These are phyloP conservation scores for Phymastichus coffea DNA, from an alignment of 1,140 invertebrate species.

Conservation along the genomic window DNA sequence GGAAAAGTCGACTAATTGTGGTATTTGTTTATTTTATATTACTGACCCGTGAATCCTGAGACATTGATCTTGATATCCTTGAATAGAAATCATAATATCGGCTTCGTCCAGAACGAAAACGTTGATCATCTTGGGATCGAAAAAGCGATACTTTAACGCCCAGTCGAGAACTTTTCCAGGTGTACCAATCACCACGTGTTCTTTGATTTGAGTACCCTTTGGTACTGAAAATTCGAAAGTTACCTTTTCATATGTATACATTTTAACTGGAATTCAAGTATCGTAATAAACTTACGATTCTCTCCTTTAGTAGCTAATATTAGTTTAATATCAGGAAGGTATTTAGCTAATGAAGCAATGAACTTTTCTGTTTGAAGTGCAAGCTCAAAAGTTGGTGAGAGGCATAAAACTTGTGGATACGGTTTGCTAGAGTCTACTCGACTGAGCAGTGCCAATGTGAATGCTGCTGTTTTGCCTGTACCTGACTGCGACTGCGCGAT, in stretches of 20 bases:
- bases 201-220: slow-evolving; percentile 68
- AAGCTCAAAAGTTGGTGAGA: slow-evolving; percentile 96
- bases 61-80: slow-evolving; percentile 96
- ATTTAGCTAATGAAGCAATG: slow-evolving; percentile 88
- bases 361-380: slow-evolving; percentile 96
- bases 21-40: not conserved
- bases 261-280: not conserved
- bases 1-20: slow-evolving; percentile 10
- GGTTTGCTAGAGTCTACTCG: slow-evolving; percentile 77
- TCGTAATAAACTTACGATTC: slow-evolving; percentile 62
- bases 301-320: slow-evolving; percentile 91
- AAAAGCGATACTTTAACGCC: slow-evolving; percentile 80
- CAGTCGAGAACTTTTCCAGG: slow-evolving; percentile 93
- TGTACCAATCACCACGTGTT: slow-evolving; percentile 96
- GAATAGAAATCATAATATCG: slow-evolving; percentile 97
- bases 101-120: slow-evolving; percentile 98
- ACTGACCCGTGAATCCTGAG: slow-evolving; percentile 87
- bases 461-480: slow-evolving; percentile 98
- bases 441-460: slow-evolving; percentile 93
- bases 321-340: slow-evolving; percentile 85
- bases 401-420: slow-evolving; percentile 89
- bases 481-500: slow-evolving; percentile 99
- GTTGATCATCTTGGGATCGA: slow-evolving; percentile 83
- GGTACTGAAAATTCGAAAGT: slow-evolving; percentile 54
- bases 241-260: not conserved